These are phyloP conservation scores for Nomada goodeniana DNA, from an alignment of 2,888 invertebrate species.

Conservation along the genomic window DNA sequence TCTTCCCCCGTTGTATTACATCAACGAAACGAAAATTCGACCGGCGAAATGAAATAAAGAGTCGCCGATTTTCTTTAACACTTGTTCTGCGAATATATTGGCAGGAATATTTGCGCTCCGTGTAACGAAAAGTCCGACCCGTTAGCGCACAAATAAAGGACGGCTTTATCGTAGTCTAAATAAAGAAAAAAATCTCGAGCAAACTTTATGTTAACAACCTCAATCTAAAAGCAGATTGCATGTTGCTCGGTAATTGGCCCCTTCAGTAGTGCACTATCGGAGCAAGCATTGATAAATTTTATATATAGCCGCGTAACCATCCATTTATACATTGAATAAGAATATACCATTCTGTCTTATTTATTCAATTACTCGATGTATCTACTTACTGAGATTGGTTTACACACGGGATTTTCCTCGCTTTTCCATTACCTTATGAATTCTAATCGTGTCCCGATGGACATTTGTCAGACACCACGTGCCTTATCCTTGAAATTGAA, in stretches of 20 bases:
- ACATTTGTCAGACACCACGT: neutral
- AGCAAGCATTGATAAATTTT: neutral
- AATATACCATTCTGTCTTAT: neutral
- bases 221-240: neutral
- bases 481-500: conserved; percentile 5
- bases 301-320: neutral
- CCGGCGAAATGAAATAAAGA: too few species aligned
- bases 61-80: too few species aligned
- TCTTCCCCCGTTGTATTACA: too few species aligned
- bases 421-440: neutral
- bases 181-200: neutral
- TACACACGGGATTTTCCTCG: neutral
- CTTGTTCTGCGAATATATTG: too few species aligned
- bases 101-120: neutral
- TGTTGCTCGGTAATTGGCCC: neutral
- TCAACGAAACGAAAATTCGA: too few species aligned
- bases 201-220: neutral
- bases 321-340: neutral
- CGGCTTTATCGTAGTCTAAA: neutral
- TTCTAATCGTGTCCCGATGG: conserved; percentile 5
- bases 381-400: neutral
- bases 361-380: neutral
- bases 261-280: neutral
- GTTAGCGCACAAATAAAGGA: neutral
- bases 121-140: neutral